A percentile compares a stretch with the other conserved stretches of the same genome.
Evolutionary conservation across 2,888 invertebrate species (phyloP).

Genomic region (Hyalella azteca): DNA sequence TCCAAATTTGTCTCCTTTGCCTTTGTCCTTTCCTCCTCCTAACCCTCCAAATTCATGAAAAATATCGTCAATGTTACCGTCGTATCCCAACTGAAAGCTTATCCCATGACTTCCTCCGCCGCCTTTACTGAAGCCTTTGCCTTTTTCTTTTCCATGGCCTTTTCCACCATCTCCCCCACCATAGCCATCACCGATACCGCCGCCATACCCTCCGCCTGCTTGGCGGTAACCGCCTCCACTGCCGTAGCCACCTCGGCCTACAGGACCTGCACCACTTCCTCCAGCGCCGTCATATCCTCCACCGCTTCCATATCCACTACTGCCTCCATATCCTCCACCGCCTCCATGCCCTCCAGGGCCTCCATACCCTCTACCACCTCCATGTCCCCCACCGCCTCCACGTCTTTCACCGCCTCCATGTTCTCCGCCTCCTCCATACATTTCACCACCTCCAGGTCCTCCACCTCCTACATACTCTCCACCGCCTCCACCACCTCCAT

Average conservation of each 20-base stretch:
- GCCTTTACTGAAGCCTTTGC: background rate
- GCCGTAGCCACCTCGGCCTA: background rate
- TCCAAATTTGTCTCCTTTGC: background rate
- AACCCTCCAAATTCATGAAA: background rate
- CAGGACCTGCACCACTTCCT: background rate
- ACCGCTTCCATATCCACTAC: background rate
- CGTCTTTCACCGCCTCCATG: background rate
- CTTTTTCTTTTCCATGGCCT: background rate
- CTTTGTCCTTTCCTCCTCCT: background rate
- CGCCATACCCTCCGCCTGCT: too few species aligned
- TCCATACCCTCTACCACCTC: background rate
- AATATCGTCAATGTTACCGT: conserved; percentile 7
- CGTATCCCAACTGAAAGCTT: background rate
- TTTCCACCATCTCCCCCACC: background rate
- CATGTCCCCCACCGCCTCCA: background rate
- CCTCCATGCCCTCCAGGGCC: background rate
- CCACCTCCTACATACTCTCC: background rate
- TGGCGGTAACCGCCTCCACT: background rate
- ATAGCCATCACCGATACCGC: background rate
- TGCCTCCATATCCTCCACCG: background rate
- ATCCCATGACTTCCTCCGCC: background rate
- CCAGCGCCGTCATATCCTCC: background rate
- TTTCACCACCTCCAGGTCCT: background rate
- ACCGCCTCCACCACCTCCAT: background rate
- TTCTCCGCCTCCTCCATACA: background rate